Percentiles rank a stretch among this genome's conserved stretches.
phyloP scores from a whole-genome alignment of 2,888 invertebrate genomes.

The Empis stercorea region DNA sequence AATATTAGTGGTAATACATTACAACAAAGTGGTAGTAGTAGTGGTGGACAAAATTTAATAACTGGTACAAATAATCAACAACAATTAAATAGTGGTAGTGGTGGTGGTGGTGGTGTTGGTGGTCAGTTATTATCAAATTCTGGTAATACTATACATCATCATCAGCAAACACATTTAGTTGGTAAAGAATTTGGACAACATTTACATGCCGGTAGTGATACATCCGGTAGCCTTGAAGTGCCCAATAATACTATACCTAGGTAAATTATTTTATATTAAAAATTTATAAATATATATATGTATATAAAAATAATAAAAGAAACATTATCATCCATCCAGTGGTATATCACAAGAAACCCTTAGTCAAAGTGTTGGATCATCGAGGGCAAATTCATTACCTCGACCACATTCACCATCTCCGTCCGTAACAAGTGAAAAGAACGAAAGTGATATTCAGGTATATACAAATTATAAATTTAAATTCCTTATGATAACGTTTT shows the following conservation, averaged over 20 bases:
- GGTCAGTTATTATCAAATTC: slow-evolving; percentile 17
- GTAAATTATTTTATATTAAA: slow-evolving; percentile 14
- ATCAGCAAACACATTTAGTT: slow-evolving; percentile 17
- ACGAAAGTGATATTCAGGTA: slow-evolving; percentile 68
- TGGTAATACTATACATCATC: slow-evolving; percentile 7
- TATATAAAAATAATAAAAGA: slow-evolving; percentile 18
- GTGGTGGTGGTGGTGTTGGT: slow-evolving; percentile 22
- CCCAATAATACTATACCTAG: slow-evolving; percentile 29
- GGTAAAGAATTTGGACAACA: slow-evolving; percentile 16
- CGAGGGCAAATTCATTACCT: slow-evolving; percentile 53
- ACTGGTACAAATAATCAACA: slow-evolving; percentile 4
- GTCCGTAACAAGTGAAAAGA: slow-evolving; percentile 81
- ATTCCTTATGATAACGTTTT: too few species aligned
- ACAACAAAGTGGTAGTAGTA: slow-evolving; percentile 4
- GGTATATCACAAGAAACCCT: slow-evolving; percentile 47
- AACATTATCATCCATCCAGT: slow-evolving; percentile 48
- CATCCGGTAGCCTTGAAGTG: slow-evolving; percentile 28
- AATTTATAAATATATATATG: too few species aligned
- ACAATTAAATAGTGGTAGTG: slow-evolving; percentile 3
- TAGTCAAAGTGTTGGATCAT: slow-evolving; percentile 46
- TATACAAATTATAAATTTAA: too few species aligned
- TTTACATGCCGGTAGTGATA: slow-evolving; percentile 18
- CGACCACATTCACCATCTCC: slow-evolving; percentile 83
- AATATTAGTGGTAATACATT: not conserved
- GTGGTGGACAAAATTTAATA: slow-evolving; percentile 1